These are phyloP conservation scores for Polietes domitor DNA, from an alignment of 2,888 invertebrate genomes.

Conservation along the genomic window DNA sequence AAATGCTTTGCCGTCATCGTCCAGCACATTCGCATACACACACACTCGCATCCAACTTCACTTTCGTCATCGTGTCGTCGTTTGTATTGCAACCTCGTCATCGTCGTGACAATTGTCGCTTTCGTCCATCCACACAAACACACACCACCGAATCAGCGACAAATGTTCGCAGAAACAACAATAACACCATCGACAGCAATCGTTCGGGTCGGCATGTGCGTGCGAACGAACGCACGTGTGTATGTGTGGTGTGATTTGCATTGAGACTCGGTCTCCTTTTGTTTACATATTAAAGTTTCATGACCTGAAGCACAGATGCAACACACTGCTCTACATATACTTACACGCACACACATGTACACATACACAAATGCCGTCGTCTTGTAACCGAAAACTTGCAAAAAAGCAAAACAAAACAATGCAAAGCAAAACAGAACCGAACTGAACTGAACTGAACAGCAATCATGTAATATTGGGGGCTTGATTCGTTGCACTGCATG, in stretches of 20 bases:
- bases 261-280: constrained; percentile 73
- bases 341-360: constrained; percentile 23
- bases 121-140: too few relatives aligned
- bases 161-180: constrained; percentile 31
- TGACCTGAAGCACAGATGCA: constrained; percentile 70
- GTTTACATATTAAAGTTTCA: constrained; percentile 79
- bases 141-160: constrained; percentile 40
- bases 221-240: neutral
- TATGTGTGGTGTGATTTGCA: constrained; percentile 46
- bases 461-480: constrained; percentile 53
- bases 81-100: constrained; percentile 24
- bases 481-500: neutral
- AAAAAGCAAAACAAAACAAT: constrained; percentile 14
- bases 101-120: constrained; percentile 39
- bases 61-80: neutral
- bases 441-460: constrained; percentile 16
- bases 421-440: constrained; percentile 15
- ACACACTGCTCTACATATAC: constrained; percentile 64
- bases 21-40: constrained; percentile 59
- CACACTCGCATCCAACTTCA: constrained; percentile 51
- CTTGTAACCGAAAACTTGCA: constrained; percentile 31
- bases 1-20: constrained; percentile 17
- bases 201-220: neutral
- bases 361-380: neutral
- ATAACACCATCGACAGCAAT: constrained; percentile 45